phyloP scores from a whole-genome alignment of 2,797 vertebrate species.

The Hypotaenidia okinawae region DNA sequence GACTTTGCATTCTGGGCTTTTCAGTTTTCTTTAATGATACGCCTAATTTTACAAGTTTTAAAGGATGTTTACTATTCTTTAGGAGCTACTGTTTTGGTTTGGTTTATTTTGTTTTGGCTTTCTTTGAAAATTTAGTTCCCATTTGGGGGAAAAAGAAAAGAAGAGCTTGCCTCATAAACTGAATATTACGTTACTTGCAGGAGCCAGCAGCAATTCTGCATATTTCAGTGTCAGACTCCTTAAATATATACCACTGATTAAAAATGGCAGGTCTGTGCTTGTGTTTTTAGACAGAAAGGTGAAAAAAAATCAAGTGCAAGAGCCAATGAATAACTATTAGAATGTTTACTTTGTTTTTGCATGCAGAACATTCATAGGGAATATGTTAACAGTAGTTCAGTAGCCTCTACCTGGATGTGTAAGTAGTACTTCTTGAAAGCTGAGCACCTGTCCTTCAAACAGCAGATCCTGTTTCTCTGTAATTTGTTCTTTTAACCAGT shows the following conservation, averaged over 20 bases:
- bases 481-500: background rate
- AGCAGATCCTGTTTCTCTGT: background rate
- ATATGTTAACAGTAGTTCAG: background rate
- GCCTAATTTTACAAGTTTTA: background rate
- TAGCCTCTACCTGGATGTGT: fast-evolving
- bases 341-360: background rate
- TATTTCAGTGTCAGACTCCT: background rate
- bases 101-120: background rate
- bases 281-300: background rate
- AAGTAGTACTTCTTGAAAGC: background rate
- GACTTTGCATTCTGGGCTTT: background rate
- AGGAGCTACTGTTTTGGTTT: background rate
- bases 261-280: background rate
- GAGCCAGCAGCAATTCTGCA: background rate
- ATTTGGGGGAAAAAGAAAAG: background rate
- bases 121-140: background rate
- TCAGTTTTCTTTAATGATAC: background rate
- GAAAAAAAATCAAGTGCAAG: background rate
- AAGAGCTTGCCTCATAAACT: background rate
- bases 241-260: background rate
- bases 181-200: background rate
- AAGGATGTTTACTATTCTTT: background rate
- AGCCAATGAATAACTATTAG: background rate
- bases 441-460: background rate
- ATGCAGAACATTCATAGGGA: background rate